Conservation (phyloP, 2,888 invertebrate genomes). For the Danaus chrysippus region DNA sequence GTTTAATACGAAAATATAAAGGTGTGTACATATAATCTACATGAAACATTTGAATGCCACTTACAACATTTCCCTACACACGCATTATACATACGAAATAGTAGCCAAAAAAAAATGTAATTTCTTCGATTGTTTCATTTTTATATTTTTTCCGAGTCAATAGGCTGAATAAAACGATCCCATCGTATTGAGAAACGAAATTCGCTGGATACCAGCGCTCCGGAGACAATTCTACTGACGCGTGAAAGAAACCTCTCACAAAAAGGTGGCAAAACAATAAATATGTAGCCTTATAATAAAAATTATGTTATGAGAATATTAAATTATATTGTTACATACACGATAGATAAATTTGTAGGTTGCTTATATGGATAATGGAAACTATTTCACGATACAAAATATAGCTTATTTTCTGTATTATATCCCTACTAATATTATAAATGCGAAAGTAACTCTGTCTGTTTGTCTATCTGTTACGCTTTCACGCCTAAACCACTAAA, state of each 20-base stretch:
- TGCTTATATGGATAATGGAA: too few species aligned
- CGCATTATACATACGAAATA: not conserved
- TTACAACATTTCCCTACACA: not conserved
- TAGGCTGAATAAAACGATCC: slow-evolving; percentile 33
- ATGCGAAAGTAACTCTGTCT: too few species aligned
- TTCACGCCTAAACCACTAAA: too few species aligned
- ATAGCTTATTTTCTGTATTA: too few species aligned
- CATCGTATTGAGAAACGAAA: slow-evolving; percentile 30
- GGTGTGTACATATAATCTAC: not conserved
- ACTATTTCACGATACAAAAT: too few species aligned
- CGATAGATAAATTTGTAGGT: too few species aligned
- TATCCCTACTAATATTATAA: too few species aligned
- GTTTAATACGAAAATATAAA: not conserved
- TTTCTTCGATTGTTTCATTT: slow-evolving; percentile 36
- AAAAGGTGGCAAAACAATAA: slow-evolving; percentile 11
- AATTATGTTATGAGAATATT: not conserved
- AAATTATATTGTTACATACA: not conserved
- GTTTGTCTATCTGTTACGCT: too few species aligned
- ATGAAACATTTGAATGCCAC: not conserved
- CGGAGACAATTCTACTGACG: slow-evolving; percentile 18
- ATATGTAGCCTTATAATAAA: not conserved
- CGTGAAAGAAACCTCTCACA: slow-evolving; percentile 20
- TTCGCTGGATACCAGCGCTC: slow-evolving; percentile 21
- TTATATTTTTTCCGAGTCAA: slow-evolving; percentile 37
- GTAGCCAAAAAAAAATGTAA: slow-evolving; percentile 17